phyloP scores from a whole-genome alignment of 2,797 vertebrate species.

The Catostomus latipinnis region DNA sequence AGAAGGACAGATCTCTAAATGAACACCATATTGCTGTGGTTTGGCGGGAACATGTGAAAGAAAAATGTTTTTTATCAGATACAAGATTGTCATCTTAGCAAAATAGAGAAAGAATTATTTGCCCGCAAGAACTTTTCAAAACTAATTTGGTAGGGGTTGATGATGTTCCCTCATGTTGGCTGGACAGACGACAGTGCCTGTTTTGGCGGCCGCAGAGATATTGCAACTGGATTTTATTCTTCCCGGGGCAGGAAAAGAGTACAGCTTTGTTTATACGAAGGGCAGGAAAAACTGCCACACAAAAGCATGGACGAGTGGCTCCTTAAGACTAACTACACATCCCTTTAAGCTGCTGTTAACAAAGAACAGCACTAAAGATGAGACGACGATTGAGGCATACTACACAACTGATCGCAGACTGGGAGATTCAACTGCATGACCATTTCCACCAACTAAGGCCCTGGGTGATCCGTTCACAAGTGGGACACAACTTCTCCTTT shows the following conservation, averaged over 20 bases:
- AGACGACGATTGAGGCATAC: too few species aligned
- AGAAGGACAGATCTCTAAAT: conserved; percentile 47
- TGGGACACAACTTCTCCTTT: too few species aligned
- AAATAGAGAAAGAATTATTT: conserved; percentile 64
- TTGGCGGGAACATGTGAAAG: conserved; percentile 55
- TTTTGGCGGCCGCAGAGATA: conserved; percentile 44
- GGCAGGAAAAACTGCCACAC: conserved; percentile 24
- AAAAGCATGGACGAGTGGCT: conserved; percentile 22
- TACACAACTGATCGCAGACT: too few species aligned
- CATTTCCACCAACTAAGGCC: too few species aligned
- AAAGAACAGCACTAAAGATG: too few species aligned
- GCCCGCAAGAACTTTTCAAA: conserved; percentile 61
- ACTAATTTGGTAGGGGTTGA: conserved; percentile 56
- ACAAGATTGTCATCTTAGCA: conserved; percentile 69
- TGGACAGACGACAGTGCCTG: conserved; percentile 43
- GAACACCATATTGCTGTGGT: conserved; percentile 62
- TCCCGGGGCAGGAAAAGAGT: conserved; percentile 32
- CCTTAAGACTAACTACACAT: conserved; percentile 5
- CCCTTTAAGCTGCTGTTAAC: neutral
- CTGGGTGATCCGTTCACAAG: too few species aligned
- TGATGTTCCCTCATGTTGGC: conserved; percentile 54
- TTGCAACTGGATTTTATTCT: conserved; percentile 41
- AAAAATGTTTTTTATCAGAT: conserved; percentile 59
- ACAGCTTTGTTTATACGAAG: conserved; percentile 39
- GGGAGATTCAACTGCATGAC: too few species aligned